phyloP scores from a whole-genome alignment of 2,797 vertebrate genomes.

The Heteromormyrus szaboi region DNA sequence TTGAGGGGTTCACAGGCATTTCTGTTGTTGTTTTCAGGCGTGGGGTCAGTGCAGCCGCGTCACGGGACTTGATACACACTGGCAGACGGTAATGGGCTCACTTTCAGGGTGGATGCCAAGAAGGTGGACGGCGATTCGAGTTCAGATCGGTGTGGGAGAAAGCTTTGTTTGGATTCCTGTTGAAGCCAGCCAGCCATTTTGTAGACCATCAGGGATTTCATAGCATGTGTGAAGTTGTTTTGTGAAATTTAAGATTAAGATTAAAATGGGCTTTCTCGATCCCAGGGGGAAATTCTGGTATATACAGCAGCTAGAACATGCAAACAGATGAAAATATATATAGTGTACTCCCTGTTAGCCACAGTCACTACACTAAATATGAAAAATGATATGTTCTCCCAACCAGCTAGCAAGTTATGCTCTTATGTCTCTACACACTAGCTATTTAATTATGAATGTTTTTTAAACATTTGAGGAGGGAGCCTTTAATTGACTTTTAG shows the following conservation, averaged over 20 bases:
- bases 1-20: not conserved
- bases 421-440: not conserved
- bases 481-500: not conserved
- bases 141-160: not conserved
- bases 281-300: not conserved
- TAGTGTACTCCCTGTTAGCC: not conserved
- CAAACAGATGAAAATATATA: not conserved
- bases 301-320: not conserved
- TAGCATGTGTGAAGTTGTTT: not conserved
- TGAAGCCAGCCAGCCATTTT: not conserved
- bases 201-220: not conserved
- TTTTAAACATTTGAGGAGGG: not conserved
- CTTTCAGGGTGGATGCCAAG: not conserved
- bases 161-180: constrained; percentile 8
- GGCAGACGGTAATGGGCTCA: not conserved
- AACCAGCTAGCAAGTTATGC: not conserved
- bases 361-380: not conserved
- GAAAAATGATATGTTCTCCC: not conserved
- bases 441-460: not conserved
- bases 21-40: not conserved
- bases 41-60: not conserved
- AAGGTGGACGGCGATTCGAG: not conserved
- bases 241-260: not conserved
- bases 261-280: not conserved
- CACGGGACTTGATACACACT: not conserved